Base-by-base conservation (phyloP, 2,888 invertebrate genomes). In the Oscheius sp. region DNA sequence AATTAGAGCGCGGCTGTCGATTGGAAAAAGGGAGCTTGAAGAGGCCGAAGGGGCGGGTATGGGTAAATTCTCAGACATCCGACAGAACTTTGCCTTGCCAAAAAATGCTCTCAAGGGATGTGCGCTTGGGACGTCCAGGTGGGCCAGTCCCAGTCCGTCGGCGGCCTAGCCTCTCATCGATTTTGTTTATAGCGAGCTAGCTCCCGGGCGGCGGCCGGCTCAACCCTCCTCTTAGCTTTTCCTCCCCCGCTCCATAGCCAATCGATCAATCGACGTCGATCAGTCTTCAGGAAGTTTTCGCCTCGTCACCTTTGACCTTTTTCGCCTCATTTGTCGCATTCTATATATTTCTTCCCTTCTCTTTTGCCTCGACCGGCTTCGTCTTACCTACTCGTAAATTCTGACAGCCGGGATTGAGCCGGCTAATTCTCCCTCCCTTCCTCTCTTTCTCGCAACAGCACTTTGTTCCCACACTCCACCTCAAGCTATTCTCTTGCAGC, bases 111-210 rank as follows among this genome's bases (percentile, higher is more conserved):
- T 9, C 4, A 20, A 20, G 41, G 41, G 41, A 9, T 9, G 5
- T 41, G 41, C 12, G 5, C 41, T 9, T 20, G 41, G n/a, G n/a
- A n/a, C n/a, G n/a, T n/a, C n/a, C n/a, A 33, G 54, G 36, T 54
- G 54, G 33, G 54, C 54, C 32, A 20, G 47, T 47, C 47, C 41
- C 41, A 17, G n/a, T 30, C 50, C 26, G 20, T 30, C 50, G 17
- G 49, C 59, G 26, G 59, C 17, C 41, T 20, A 51, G 54, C 41
- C 67, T 59, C 67, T 33, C 45, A 67, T 67, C 57, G 67, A 67
- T 67, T 59, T 57, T 67, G 67, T 67, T 67, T 67, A 67, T 67
- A 38, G 67, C 50, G 67, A 44, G 65, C 57, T 45, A 62, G 62
- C 62, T 62, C 47, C 22, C 59, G 44, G 59, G 41, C 20, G 56